Conservation (phyloP, 2,888 invertebrate genomes). For the Cantharis flavilabris region DNA sequence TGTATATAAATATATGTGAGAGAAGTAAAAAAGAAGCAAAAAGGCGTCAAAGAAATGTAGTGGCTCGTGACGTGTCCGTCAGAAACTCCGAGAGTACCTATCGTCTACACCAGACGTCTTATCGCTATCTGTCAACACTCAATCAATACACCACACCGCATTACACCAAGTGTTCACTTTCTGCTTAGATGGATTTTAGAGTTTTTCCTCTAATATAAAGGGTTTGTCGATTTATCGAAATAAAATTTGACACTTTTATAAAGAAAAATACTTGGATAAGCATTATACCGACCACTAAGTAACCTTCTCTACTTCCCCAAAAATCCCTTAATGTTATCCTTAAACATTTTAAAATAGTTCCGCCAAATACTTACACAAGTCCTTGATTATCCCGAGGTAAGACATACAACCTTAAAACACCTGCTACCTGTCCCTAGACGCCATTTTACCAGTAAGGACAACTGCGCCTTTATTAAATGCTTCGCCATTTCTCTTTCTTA, state of each 20-base stretch:
- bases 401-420: conserved; percentile 38
- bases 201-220: not conserved
- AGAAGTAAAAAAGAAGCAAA: conserved; percentile 19
- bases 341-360: not conserved
- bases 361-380: not conserved
- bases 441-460: conserved; percentile 38
- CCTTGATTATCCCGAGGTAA: conserved; percentile 36
- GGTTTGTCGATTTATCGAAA: not conserved
- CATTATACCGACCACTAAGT: not conserved
- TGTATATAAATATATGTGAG: conserved; percentile 17
- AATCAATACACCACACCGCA: conserved; percentile 40
- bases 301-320: not conserved
- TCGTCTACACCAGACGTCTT: conserved; percentile 36
- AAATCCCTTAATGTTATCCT: not conserved
- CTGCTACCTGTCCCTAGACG: conserved; percentile 37
- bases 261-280: not conserved
- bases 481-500: conserved; percentile 20
- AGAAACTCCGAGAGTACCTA: conserved; percentile 37
- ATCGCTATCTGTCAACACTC: conserved; percentile 47
- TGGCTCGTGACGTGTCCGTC: conserved; percentile 35
- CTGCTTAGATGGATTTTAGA: conserved; percentile 9
- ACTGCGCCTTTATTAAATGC: conserved; percentile 32
- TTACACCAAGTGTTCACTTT: conserved; percentile 21
- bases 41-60: conserved; percentile 15
- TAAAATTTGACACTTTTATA: not conserved